Percentiles rank a stretch among this genome's conserved stretches.
Conservation (phyloP, 2,797 vertebrate genomes). For the Anabacerthia variegaticeps region DNA sequence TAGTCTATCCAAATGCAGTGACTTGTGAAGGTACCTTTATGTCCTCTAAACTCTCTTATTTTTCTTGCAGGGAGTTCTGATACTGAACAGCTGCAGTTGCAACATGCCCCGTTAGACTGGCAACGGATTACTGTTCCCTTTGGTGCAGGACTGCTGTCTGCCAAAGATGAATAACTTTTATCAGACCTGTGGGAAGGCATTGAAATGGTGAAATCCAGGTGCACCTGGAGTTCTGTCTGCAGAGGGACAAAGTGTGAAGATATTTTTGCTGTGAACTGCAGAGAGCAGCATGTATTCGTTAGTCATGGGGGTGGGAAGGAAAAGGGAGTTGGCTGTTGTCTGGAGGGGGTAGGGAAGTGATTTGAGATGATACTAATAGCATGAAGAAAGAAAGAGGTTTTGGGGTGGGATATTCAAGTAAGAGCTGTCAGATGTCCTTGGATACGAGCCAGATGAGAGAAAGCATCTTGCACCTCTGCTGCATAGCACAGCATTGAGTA, state of each 20-base stretch:
- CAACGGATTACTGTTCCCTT: slow-evolving; percentile 42
- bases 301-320: neutral
- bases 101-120: neutral
- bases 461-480: neutral
- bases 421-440: neutral
- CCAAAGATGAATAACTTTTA: slow-evolving; percentile 34
- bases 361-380: neutral
- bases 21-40: neutral
- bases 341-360: neutral
- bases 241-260: neutral
- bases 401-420: neutral
- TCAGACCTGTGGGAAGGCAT: neutral
- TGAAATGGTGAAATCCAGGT: slow-evolving; percentile 15
- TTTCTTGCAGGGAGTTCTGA: slow-evolving; percentile 51
- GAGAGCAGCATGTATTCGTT: neutral
- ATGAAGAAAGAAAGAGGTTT: neutral
- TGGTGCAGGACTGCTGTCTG: slow-evolving; percentile 24
- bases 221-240: neutral
- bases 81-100: slow-evolving; percentile 26
- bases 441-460: neutral
- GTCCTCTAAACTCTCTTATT: neutral
- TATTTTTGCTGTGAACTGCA: slow-evolving; percentile 4
- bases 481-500: neutral
- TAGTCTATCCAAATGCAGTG: neutral
- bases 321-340: neutral